Evolutionary conservation across 2,888 invertebrate species (phyloP).

Genomic region (Nomada ferruginata): DNA sequence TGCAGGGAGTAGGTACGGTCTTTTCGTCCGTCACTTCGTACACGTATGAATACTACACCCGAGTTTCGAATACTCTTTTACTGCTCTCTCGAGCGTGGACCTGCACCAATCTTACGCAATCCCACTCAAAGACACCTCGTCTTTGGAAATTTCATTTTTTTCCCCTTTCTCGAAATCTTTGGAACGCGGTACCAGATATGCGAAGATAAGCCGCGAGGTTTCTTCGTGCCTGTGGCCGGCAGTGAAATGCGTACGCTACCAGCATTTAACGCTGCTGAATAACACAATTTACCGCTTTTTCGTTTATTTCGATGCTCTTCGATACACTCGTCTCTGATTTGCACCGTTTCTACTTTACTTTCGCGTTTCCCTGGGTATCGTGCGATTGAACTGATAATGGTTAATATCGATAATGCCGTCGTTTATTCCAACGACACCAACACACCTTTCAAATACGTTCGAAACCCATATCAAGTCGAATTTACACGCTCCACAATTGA

Average conservation of each 20-base stretch:
- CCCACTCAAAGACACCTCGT: constrained; percentile 46
- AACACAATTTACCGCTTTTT: constrained; percentile 10
- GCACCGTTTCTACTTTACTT: constrained; percentile 3
- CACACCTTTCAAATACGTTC: no score
- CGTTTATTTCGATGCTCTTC: constrained; percentile 5
- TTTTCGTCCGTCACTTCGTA: constrained; percentile 23
- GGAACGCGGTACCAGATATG: neutral
- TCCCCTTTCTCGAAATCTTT: neutral
- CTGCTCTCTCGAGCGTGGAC: constrained; percentile 47
- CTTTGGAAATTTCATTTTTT: constrained; percentile 39
- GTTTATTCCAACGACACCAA: no score
- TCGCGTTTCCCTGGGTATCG: neutral
- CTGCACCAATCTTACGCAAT: constrained; percentile 58
- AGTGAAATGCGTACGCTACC: constrained; percentile 13
- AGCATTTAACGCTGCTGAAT: neutral
- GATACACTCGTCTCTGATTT: neutral
- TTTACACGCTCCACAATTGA: no score
- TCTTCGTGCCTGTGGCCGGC: neutral
- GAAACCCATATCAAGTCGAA: no score
- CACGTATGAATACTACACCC: neutral
- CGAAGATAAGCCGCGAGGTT: neutral
- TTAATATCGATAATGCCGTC: no score
- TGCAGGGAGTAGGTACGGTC: constrained; percentile 21
- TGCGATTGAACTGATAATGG: neutral
- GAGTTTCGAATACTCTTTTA: constrained; percentile 42